Conservation (phyloP, 2,797 vertebrate genomes). For the Choloepus didactylus region DNA sequence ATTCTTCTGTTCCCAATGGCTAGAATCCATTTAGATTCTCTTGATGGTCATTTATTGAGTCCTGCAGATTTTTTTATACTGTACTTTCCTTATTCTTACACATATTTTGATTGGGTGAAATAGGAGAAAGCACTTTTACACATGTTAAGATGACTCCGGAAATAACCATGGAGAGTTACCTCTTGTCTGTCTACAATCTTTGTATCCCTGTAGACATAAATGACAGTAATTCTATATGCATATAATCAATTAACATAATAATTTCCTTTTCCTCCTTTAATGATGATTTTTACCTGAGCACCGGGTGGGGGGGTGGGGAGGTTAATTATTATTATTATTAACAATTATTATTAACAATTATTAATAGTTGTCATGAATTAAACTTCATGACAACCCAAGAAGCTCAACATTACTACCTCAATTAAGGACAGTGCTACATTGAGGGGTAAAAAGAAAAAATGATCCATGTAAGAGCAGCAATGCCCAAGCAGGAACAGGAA, state of each 20-base stretch:
- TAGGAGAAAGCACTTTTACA: background rate
- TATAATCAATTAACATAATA: constrained; percentile 53
- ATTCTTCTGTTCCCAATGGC: constrained; percentile 5
- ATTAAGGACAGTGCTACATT: background rate
- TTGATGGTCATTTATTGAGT: background rate
- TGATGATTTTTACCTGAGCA: constrained; percentile 42
- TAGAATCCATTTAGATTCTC: constrained; percentile 36
- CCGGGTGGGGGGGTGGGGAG: background rate
- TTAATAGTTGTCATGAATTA: background rate
- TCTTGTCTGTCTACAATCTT: background rate
- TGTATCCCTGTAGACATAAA: background rate
- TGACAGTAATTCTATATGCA: background rate
- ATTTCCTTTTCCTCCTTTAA: constrained; percentile 38
- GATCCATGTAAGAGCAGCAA: background rate
- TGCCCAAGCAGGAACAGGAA: background rate
- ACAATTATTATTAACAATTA: too few species aligned
- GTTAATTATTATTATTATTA: background rate
- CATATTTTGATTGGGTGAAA: constrained; percentile 43
- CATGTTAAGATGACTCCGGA: constrained; percentile 26
- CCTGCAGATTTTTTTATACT: background rate
- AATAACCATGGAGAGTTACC: constrained; percentile 42
- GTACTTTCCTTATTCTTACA: background rate
- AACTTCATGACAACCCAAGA: constrained; percentile 18
- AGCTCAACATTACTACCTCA: background rate
- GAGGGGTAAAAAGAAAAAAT: background rate